These are phyloP conservation scores for Agelaius phoeniceus DNA, from an alignment of 2,113 vertebrate species.

Conservation along the genomic window DNA sequence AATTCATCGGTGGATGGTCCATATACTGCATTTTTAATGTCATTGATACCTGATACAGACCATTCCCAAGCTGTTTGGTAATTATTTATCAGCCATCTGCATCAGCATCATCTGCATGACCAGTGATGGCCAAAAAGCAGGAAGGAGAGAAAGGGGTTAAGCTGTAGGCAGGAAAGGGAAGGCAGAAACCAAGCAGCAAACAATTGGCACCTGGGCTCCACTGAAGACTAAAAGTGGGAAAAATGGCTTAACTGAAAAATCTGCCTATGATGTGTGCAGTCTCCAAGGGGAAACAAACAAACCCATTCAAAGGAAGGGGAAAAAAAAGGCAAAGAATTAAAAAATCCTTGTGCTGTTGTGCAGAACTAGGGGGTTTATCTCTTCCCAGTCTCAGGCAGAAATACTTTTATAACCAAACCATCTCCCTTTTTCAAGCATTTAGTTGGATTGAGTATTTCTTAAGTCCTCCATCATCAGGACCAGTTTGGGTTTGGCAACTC, in stretches of 20 bases:
- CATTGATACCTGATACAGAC: background rate
- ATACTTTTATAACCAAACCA: no score
- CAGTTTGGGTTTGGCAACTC: no score
- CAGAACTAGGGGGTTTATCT: no score
- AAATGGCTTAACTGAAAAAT: conserved; percentile 50
- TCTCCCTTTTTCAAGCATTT: no score
- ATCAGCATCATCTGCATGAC: background rate
- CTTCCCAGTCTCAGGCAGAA: no score
- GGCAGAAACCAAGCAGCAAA: conserved; percentile 22
- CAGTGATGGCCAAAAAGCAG: background rate
- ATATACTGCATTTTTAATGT: background rate
- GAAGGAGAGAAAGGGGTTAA: conserved; percentile 33
- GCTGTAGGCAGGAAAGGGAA: conserved; percentile 18
- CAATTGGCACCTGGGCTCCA: conserved; percentile 55
- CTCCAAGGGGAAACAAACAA: conserved; percentile 41
- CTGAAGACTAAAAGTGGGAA: conserved; percentile 42
- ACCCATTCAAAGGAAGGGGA: background rate
- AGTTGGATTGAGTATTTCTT: no score
- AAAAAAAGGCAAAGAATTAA: background rate
- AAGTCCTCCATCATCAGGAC: no score
- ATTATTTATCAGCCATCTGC: background rate
- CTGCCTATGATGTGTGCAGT: conserved; percentile 29
- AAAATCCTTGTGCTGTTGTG: background rate
- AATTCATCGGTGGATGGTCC: background rate
- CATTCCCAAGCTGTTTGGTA: background rate